Base-by-base conservation (phyloP, 2,888 invertebrate genomes). In the Watsonalla binaria region DNA sequence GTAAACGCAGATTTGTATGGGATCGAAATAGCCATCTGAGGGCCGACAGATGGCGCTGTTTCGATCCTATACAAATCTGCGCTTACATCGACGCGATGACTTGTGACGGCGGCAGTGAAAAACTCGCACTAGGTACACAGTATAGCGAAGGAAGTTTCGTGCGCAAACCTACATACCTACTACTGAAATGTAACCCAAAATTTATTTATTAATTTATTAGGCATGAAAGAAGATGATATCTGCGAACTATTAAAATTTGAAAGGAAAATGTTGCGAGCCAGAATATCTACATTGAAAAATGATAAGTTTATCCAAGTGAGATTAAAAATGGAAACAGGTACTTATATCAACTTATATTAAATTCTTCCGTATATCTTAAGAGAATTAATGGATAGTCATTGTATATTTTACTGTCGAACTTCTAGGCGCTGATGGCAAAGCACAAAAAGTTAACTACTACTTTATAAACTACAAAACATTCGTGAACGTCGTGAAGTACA, bases 401-500 rank as follows among this genome's bases (percentile, higher is more conserved):
- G 24, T 24, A 24, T 24, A 24, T 24, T 24, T 24, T 24, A 24
- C 24, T 24, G 24, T 24, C 24, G 24, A 24, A 24, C 24, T 24
- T 24, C 24, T 63, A 91, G 91, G 93, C 45, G 92, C 94, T 0
- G 98, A 99, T 86, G 97, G 98, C 5, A 98, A 97, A 90, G 97
- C 97, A 39, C 97, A 97, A 74, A 96, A 97, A 92, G 97, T 98
- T 15, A 98, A 98, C 84, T 99, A 98, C 83, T 99, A 98, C 84
- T 99, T 97, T 77, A 98, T 99, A 68, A 98, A 98, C 86, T 99
- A 98, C 84, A 97, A 97, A 92, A 96, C 96, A 45, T 98, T 98
- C 86, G 98, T 99, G 5, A 99, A 99, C 90, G 98, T 99, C 11
- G 97, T 99, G 0, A 99, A 98, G 85, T 99, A 99, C 86, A 99